Base-by-base conservation (phyloP, 2,113 vertebrate species). In the Bubalus kerabau region DNA sequence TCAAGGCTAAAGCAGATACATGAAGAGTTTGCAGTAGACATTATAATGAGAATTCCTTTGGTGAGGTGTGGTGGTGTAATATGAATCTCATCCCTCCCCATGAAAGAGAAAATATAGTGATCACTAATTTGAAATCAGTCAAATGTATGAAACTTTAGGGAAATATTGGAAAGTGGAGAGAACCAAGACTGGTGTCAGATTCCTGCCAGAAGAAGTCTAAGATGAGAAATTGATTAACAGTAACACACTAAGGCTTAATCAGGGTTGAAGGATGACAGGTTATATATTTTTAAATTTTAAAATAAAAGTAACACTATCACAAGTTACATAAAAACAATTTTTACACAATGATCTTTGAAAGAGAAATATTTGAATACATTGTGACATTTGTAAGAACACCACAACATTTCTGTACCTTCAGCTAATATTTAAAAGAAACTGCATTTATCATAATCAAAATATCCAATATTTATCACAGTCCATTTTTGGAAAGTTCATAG, bases 271-370 rank as follows among this genome's bases (percentile, higher is more conserved):
- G 57, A 62, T 19, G 43, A 28, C 28, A 86, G 40, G 26, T 86
- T 86, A 32, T 59, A 46, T 92, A 95, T 98, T 99, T 86, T 46
- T 13, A 32, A 32, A 98, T 98, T 99, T 97, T 99, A 99, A 99
- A 99, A 99, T 99, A 99, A 99, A 99, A 97, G 98, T 97, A 98
- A 99, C 98, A 98, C 98, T 99, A 99, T 98, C 98, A 98, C 98
- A 99, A 99, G 98, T 99, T 98, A 98, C 98, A 98, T 98, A 99
- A 99, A 99, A 99, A 98, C 98, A 98, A 98, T 98, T 98, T 98
- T 99, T 99, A 98, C 97, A 98, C 99, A 99, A 98, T 83, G 30
- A 81, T 97, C 96, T 96, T 95, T 97, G 97, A 98, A 99, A 99
- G 99, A 99, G 99, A 99, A 99, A 99, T 99, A 99, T 98, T 83